phyloP scores from a whole-genome alignment of 2,888 invertebrate species.

The Arctia plantaginis region DNA sequence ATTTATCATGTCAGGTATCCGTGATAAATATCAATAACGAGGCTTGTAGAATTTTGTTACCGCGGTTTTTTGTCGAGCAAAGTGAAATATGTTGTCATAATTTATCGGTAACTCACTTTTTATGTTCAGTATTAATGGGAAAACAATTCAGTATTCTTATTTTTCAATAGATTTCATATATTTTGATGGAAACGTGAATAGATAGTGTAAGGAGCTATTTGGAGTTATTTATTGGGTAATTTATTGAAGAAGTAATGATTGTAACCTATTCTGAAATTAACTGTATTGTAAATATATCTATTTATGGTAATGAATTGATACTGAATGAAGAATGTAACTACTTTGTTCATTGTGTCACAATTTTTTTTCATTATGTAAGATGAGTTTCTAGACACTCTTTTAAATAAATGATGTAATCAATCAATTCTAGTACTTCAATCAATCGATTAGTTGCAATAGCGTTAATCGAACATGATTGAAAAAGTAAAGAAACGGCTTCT shows the following conservation, averaged over 20 bases:
- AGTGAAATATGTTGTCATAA: constrained; percentile 50
- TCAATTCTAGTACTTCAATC: not conserved
- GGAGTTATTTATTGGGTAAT: not conserved
- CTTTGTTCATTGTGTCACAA: too few species aligned
- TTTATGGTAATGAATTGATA: too few species aligned
- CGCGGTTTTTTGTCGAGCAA: constrained; percentile 43
- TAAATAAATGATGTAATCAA: too few species aligned
- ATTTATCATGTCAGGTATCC: constrained; percentile 54
- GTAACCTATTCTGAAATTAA: not conserved
- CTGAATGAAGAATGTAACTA: too few species aligned
- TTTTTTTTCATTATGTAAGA: too few species aligned
- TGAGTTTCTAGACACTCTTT: too few species aligned
- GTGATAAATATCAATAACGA: constrained; percentile 59
- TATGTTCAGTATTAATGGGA: constrained; percentile 39
- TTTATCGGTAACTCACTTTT: constrained; percentile 41
- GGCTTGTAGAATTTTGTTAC: constrained; percentile 47
- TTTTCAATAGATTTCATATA: constrained; percentile 10
- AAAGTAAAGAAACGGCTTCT: not conserved
- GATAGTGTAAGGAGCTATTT: not conserved
- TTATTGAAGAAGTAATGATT: not conserved
- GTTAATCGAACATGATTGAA: too few species aligned
- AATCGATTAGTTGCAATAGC: not conserved
- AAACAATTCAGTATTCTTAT: constrained; percentile 34
- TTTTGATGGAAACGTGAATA: constrained; percentile 1
- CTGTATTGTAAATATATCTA: too few species aligned